Evolutionary conservation across 2,888 invertebrate species (phyloP).

Genomic region (Dasypolia templi): DNA sequence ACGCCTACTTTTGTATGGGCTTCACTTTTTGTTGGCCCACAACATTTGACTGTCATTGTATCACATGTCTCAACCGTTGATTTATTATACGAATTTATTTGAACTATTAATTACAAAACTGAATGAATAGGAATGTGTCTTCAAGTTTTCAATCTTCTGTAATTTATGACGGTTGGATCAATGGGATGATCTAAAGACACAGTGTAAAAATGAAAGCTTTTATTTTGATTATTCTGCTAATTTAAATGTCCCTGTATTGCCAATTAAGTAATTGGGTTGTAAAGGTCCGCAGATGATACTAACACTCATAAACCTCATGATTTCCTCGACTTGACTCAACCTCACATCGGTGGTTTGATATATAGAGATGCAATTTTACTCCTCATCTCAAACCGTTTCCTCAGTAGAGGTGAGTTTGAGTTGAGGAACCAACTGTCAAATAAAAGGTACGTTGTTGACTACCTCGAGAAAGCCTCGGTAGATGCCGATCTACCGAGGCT

Average conservation of each 20-base stretch:
- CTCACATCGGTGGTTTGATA: too few relatives aligned
- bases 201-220: neutral
- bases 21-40: constrained; percentile 73
- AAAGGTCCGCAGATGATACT: neutral
- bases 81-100: constrained; percentile 74
- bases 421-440: too few relatives aligned
- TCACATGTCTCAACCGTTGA: constrained; percentile 68
- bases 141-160: constrained; percentile 54
- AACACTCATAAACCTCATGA: too few relatives aligned
- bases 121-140: constrained; percentile 54
- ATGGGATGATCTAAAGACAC: constrained; percentile 28
- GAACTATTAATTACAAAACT: constrained; percentile 75
- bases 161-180: constrained; percentile 42
- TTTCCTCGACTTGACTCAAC: too few relatives aligned
- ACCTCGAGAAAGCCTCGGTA: too few relatives aligned
- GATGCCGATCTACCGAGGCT: too few relatives aligned
- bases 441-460: too few relatives aligned
- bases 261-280: neutral
- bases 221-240: neutral
- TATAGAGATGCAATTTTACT: too few relatives aligned
- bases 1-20: constrained; percentile 71
- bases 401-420: too few relatives aligned
- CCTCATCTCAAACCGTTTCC: too few relatives aligned
- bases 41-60: constrained; percentile 71
- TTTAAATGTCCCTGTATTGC: neutral